phyloP scores from a whole-genome alignment of 1,140 invertebrate genomes.

The Atta colombica region DNA sequence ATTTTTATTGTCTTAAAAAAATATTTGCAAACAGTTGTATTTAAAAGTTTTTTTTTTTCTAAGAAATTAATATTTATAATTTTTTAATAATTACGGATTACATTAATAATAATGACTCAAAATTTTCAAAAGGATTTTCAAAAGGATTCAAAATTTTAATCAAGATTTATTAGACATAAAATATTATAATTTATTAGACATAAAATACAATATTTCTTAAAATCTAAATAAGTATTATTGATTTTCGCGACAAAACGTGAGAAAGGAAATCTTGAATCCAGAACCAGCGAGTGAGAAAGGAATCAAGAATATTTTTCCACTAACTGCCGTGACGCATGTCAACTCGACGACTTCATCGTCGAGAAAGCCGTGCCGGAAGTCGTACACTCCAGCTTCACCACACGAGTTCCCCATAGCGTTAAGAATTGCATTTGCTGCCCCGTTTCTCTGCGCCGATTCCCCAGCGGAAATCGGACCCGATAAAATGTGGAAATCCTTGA shows the following conservation, averaged over 20 bases:
- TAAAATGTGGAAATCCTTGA: constrained; percentile 57
- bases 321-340: constrained; percentile 11
- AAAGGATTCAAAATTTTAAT: not conserved
- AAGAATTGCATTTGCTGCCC: constrained; percentile 60
- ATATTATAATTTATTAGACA: not conserved
- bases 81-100: not conserved
- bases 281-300: not conserved
- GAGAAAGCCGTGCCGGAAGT: constrained; percentile 39
- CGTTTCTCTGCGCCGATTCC: constrained; percentile 29
- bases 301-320: constrained; percentile 51
- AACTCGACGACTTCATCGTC: constrained; percentile 34
- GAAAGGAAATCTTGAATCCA: constrained; percentile 6
- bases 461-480: constrained; percentile 48
- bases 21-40: not conserved
- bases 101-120: not conserved
- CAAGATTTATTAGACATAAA: not conserved
- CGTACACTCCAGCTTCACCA: constrained; percentile 38
- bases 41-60: not conserved
- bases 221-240: not conserved
- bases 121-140: too few species aligned
- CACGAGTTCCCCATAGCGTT: constrained; percentile 54
- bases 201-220: constrained; percentile 5
- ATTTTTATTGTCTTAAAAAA: not conserved
- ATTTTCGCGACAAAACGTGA: not conserved
- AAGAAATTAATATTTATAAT: not conserved